These are phyloP conservation scores for Limanda limanda DNA, from an alignment of 2,113 vertebrate species.

Conservation along the genomic window DNA sequence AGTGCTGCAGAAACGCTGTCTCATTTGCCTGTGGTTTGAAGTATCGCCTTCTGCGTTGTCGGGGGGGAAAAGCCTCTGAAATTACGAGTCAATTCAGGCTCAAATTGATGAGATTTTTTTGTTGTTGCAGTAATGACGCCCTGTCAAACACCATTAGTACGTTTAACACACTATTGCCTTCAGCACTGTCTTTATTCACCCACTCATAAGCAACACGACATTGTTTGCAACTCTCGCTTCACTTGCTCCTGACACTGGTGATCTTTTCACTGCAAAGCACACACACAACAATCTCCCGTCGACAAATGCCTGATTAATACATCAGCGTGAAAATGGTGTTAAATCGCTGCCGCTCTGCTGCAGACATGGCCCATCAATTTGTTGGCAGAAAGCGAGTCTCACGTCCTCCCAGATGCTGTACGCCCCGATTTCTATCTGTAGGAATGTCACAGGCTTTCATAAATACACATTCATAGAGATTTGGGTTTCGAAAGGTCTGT, in stretches of 20 bases:
- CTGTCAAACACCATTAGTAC: slow-evolving; percentile 33
- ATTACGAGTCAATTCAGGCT: slow-evolving; percentile 26
- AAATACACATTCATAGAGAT: slow-evolving; percentile 8
- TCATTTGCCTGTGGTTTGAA: slow-evolving; percentile 52
- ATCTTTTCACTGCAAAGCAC: slow-evolving; percentile 47
- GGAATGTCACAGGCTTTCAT: slow-evolving; percentile 15
- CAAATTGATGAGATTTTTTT: slow-evolving; percentile 14
- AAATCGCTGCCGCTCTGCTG: background rate
- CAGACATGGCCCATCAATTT: slow-evolving; percentile 6
- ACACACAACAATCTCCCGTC: slow-evolving; percentile 10
- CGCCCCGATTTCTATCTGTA: slow-evolving; percentile 1
- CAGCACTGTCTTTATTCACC: slow-evolving; percentile 43
- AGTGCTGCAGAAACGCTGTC: slow-evolving; percentile 55
- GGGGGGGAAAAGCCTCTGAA: slow-evolving; percentile 24
- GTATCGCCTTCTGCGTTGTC: slow-evolving; percentile 28
- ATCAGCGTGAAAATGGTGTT: background rate
- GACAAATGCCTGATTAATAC: slow-evolving; percentile 16
- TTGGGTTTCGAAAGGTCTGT: slow-evolving; percentile 33
- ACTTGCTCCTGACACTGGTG: slow-evolving; percentile 51
- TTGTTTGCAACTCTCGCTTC: slow-evolving; percentile 57
- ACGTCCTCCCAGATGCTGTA: background rate
- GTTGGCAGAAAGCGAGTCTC: slow-evolving; percentile 1
- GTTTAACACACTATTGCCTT: slow-evolving; percentile 50
- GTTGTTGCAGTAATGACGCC: slow-evolving; percentile 21
- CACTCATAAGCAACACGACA: slow-evolving; percentile 56